Conservation (phyloP, 2,888 invertebrate genomes). For the Meta bourneti region DNA sequence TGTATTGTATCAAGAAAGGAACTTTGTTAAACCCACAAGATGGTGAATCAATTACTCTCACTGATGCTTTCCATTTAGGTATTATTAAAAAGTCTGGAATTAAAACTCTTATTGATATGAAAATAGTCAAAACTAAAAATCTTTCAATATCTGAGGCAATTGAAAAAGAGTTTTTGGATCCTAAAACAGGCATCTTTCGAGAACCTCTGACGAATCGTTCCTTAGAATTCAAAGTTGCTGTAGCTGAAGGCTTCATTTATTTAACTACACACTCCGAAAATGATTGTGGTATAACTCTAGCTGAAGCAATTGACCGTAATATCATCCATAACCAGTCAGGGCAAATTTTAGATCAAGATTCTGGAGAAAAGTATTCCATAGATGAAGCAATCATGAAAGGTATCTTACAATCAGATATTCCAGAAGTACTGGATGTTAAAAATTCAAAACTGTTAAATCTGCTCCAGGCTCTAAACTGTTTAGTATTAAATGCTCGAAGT, state of each 20-base stretch:
- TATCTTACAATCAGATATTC: conserved; percentile 88
- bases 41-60: conserved; percentile 85
- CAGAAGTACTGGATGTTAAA: conserved; percentile 92
- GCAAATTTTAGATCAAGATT: conserved; percentile 92
- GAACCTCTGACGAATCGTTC: conserved; percentile 89
- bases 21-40: conserved; percentile 88
- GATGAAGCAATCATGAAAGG: conserved; percentile 90
- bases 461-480: conserved; percentile 88
- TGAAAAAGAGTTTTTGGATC: conserved; percentile 81
- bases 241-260: conserved; percentile 80
- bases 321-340: conserved; percentile 89
- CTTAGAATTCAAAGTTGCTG: conserved; percentile 86
- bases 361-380: conserved; percentile 90
- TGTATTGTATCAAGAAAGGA: conserved; percentile 84
- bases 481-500: conserved; percentile 89
- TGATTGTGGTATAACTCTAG: conserved; percentile 87
- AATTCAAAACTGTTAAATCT: conserved; percentile 90
- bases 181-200: conserved; percentile 86
- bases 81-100: conserved; percentile 66
- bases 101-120: conserved; percentile 57
- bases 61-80: conserved; percentile 82
- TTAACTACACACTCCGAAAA: conserved; percentile 76
- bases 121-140: conserved; percentile 48
- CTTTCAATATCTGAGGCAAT: conserved; percentile 76
- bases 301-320: conserved; percentile 92